Base-by-base conservation (phyloP, 2,888 invertebrate genomes). In the Idaea biselata region DNA sequence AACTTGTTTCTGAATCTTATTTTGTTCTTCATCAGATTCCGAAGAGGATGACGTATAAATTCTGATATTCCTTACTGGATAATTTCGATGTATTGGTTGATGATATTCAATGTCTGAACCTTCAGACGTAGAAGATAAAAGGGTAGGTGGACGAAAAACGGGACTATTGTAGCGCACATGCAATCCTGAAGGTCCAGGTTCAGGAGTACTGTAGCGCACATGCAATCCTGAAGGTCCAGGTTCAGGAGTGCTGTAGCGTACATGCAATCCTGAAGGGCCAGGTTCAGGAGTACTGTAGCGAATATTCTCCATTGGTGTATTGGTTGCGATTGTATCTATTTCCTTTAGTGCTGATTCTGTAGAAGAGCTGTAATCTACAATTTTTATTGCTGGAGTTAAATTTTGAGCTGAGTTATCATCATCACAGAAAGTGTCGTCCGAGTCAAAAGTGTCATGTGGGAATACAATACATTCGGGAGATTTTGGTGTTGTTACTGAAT, bases 11-110 rank as follows among this genome's bases (percentile, higher is more conserved):
- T 57, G 60, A 60, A 58, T 54, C 25, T 33, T 18, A 25, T 53
- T 59, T 57, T 63, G 59, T 44, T 59, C 53, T 60, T 63, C 56
- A n/a, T 59, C 63, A 53, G 56, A 56, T 57, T 31, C 44, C 53
- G 63, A 18, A 59, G 62, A 62, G 32, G 61, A 59, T 54, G 60
- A 60, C 60, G 55, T 58, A 58, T 61, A 61, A 54, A 61, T 61
- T 61, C 61, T 61, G 54, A 61, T 58, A 61, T 61, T 57, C 53
- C 58, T 61, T 33, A 56, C 61, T 61, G 61, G 61, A 61, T 61
- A 58, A 18, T 54, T 58, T 55, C 14, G 53, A 54, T 58, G 54
- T 58, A 61, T 61, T 61, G 58, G 54, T 17, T 18, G 25, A 55
- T 61, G 53, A 53, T 60, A 60, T 60, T 60, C 60, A 60, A 60